Evolutionary conservation across 2,888 invertebrate genomes (phyloP).

Genomic region (Patella caerulea): DNA sequence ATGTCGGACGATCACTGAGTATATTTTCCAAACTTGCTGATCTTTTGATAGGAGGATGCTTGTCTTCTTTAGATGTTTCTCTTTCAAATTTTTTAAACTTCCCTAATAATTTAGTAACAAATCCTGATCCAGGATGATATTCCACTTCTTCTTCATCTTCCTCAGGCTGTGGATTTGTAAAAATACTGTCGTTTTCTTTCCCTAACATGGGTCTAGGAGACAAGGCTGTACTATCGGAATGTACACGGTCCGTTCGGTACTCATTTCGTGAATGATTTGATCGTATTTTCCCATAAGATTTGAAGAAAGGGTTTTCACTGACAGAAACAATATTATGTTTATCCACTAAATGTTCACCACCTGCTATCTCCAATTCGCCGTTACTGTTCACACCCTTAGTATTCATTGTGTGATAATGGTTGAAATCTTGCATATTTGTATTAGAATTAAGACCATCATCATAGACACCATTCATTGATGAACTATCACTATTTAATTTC

Average conservation of each 20-base stretch:
- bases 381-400: not conserved
- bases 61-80: slow-evolving; percentile 27
- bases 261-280: not conserved
- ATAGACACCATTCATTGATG: slow-evolving; percentile 21
- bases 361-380: slow-evolving; percentile 6
- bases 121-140: slow-evolving; percentile 64
- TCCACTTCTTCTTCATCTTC: slow-evolving; percentile 51
- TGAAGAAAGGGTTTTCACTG: slow-evolving; percentile 41
- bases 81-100: slow-evolving; percentile 47
- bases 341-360: slow-evolving; percentile 11
- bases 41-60: slow-evolving; percentile 40
- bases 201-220: not conserved
- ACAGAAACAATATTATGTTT: slow-evolving; percentile 36
- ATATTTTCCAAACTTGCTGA: slow-evolving; percentile 60
- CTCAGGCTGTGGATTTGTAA: not conserved
- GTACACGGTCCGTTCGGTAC: not conserved
- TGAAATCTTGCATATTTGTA: slow-evolving; percentile 14
- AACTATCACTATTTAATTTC: slow-evolving; percentile 6
- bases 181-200: slow-evolving; percentile 9
- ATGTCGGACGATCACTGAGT: slow-evolving; percentile 25
- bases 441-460: not conserved
- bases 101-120: slow-evolving; percentile 63
- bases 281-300: slow-evolving; percentile 34
- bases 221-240: not conserved
- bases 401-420: not conserved